Evolutionary conservation across 2,888 invertebrate genomes (phyloP), one percentile per base, ranked within the genome.

Genomic region (Chrysolina americana): DNA sequence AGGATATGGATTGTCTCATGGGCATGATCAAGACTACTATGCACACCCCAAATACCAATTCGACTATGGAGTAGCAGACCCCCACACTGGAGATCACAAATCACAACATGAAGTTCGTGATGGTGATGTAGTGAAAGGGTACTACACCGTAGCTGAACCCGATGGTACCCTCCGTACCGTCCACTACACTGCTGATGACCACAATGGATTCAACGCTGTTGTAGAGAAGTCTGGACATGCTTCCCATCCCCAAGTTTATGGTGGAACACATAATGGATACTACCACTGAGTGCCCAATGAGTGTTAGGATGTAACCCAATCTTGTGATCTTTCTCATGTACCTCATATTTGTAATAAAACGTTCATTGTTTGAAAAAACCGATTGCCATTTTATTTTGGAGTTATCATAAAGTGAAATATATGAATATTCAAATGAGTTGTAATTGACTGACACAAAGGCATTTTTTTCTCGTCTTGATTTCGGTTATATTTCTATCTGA

Each of bases 151-250:
- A 3, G 87, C 91, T 50, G 92, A 92, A 80, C 91, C 92, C 11
- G 91, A 91, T 80, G 92, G 92, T 81, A 89, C 91, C 71, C 87
- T 88, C 85, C 89, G 92, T 85, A 91, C 90, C 81, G 92, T 92
- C 44, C 91, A 91, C 81, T 92, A 92, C 87, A 91, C 89, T 82
- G 92, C 92, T 28, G 91, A 91, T 79, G 90, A 91, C 79, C 84
- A 85, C 84, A 87, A 41, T 86, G 92, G 92, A 77, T 92, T 92
- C 85, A 91, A 91, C 85, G 92, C 92, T 17, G 71, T 79, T 4
- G 81, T 81, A 21, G 73, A 71, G 23, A 77, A 77, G 59, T 62
- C 64, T 64, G 47, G 21, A 48, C 23, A 65, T 17, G 19, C 47
- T 13, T 17, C 17, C 6, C 28, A 28, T 23, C 50, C 28, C 17